Conservation (phyloP, 2,797 vertebrate genomes). For the Vireo griseus region DNA sequence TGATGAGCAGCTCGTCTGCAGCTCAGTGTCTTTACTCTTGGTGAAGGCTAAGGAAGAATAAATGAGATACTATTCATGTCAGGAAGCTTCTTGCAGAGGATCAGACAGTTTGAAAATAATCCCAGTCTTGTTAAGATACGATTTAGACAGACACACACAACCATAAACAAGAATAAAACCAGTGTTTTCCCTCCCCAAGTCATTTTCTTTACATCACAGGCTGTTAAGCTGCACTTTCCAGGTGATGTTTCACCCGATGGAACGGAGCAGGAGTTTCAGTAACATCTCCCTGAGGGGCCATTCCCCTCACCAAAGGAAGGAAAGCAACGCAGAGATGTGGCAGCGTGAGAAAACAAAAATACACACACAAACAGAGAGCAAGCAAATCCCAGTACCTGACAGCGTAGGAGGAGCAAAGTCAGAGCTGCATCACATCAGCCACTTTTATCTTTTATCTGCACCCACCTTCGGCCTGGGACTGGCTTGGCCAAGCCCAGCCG, state of each 20-base stretch:
- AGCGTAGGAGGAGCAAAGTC: background rate
- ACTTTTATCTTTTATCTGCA: background rate
- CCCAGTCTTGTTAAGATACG: accelerated
- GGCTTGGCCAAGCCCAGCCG: background rate
- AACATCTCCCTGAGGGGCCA: background rate
- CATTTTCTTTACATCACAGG: background rate
- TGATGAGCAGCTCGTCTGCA: background rate
- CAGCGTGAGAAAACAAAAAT: background rate
- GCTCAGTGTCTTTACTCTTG: background rate
- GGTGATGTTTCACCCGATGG: background rate
- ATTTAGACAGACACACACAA: accelerated
- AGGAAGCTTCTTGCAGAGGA: background rate
- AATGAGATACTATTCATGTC: background rate
- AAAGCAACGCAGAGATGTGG: background rate
- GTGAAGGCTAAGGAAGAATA: background rate
- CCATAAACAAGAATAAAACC: background rate
- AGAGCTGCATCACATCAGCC: background rate
- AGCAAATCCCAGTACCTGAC: background rate
- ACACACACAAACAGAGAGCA: accelerated
- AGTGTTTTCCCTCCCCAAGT: background rate
- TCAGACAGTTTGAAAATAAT: background rate
- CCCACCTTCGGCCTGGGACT: background rate
- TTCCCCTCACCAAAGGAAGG: background rate
- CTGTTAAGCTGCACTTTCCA: background rate
- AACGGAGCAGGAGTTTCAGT: background rate